phyloP scores from a whole-genome alignment of 2,888 invertebrate species.

The Epirrhoe tristata region DNA sequence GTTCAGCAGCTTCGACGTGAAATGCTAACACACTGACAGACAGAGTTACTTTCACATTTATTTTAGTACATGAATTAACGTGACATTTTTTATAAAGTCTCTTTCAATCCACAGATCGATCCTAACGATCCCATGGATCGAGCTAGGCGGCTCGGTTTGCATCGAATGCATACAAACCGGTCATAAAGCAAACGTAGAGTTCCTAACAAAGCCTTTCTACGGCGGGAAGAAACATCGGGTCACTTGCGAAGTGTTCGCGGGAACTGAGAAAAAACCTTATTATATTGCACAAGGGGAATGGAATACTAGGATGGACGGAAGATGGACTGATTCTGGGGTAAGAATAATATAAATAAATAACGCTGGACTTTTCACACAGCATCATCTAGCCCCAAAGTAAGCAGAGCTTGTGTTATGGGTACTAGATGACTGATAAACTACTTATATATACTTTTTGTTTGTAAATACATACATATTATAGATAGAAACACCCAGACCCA shows the following conservation, averaged over 20 bases:
- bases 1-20: too few species aligned
- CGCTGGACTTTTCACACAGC: too few species aligned
- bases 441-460: too few species aligned
- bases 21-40: too few species aligned
- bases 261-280: slow-evolving; percentile 95
- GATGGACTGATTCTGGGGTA: slow-evolving; percentile 91
- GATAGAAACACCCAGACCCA: too few species aligned
- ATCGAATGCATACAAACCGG: slow-evolving; percentile 97
- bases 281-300: slow-evolving; percentile 97
- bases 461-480: too few species aligned
- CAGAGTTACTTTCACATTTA: too few species aligned
- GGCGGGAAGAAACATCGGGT: slow-evolving; percentile 97
- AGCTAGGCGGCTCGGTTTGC: slow-evolving; percentile 96
- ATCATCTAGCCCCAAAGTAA: too few species aligned
- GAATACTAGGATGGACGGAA: slow-evolving; percentile 98
- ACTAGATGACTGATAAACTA: too few species aligned
- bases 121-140: slow-evolving; percentile 99
- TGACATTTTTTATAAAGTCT: background rate
- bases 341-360: slow-evolving; percentile 42
- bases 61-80: too few species aligned
- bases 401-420: too few species aligned
- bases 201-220: slow-evolving; percentile 99
- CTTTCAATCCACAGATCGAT: slow-evolving; percentile 89
- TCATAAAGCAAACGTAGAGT: slow-evolving; percentile 96
- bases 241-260: slow-evolving; percentile 91